A percentile compares a stretch with the other conserved stretches of the same genome.
These are phyloP conservation scores for Epizoanthus rinbou DNA, from an alignment of 92 coral and sea anemone species.

Conservation along the genomic window DNA sequence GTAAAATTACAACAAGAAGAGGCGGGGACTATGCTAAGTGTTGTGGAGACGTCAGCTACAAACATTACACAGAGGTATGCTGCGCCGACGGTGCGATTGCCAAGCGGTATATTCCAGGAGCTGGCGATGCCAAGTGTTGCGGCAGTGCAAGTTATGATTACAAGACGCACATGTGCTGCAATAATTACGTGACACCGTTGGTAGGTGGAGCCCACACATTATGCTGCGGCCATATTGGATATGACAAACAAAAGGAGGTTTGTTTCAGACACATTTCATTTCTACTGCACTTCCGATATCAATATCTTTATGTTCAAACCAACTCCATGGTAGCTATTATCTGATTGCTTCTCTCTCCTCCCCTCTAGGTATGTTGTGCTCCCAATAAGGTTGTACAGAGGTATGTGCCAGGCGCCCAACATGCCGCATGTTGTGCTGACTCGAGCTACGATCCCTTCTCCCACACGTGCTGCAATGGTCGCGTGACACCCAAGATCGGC, in stretches of 20 bases:
- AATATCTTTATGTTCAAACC: not conserved
- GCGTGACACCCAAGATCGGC: conserved; percentile 33
- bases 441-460: conserved; percentile 24
- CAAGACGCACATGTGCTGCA: conserved; percentile 28
- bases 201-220: conserved; percentile 7
- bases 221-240: conserved; percentile 45
- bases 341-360: not conserved
- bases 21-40: conserved; percentile 21
- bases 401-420: conserved; percentile 27
- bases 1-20: conserved; percentile 4
- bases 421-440: conserved; percentile 40
- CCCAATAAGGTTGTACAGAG: conserved; percentile 2
- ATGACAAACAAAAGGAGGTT: conserved; percentile 36
- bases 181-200: conserved; percentile 5
- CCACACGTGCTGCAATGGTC: conserved; percentile 51
- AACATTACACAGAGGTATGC: conserved; percentile 35
- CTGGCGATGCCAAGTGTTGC: conserved; percentile 38
- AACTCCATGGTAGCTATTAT: not conserved
- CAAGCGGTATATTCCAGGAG: not conserved
- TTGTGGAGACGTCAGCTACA: conserved; percentile 32
- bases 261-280: too few relatives aligned
- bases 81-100: conserved; percentile 38
- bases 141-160: conserved; percentile 42
- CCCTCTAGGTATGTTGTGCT: conserved; percentile 40
- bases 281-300: not conserved